phyloP scores from a whole-genome alignment of 2,888 invertebrate species.

The Flexamia atlantica region DNA sequence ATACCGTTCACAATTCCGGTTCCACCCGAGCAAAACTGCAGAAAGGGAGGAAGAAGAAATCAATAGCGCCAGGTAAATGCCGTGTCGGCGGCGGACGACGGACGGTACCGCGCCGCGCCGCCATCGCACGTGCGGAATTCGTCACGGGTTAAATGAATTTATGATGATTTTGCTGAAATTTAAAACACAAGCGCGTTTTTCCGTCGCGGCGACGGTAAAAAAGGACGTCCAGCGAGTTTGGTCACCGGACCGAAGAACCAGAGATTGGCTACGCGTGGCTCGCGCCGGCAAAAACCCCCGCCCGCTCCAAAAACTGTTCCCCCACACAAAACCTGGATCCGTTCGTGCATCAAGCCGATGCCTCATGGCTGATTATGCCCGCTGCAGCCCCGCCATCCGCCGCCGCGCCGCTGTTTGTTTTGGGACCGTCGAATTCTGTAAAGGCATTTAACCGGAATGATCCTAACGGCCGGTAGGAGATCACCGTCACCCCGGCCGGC shows the following conservation, averaged over 20 bases:
- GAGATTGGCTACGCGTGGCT: slow-evolving; percentile 63
- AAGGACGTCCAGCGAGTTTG: slow-evolving; percentile 51
- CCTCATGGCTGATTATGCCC: slow-evolving; percentile 65
- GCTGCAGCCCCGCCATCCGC: slow-evolving; percentile 50
- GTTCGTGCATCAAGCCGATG: slow-evolving; percentile 62
- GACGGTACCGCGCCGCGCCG: neutral
- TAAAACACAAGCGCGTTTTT: slow-evolving; percentile 60
- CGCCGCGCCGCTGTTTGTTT: neutral
- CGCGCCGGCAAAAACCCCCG: slow-evolving; percentile 53
- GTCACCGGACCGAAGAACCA: slow-evolving; percentile 52
- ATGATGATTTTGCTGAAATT: slow-evolving; percentile 60
- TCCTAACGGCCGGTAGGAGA: too few species aligned
- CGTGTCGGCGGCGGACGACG: neutral
- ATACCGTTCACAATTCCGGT: neutral
- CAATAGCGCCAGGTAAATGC: slow-evolving; percentile 31
- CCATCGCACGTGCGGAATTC: slow-evolving; percentile 36
- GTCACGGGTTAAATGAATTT: slow-evolving; percentile 56
- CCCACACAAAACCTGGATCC: slow-evolving; percentile 61
- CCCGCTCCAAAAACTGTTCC: slow-evolving; percentile 44
- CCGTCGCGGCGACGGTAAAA: slow-evolving; percentile 40
- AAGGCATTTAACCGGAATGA: too few species aligned
- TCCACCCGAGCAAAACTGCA: neutral
- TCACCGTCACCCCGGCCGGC: too few species aligned
- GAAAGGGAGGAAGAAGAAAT: slow-evolving; percentile 36
- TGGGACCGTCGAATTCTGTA: neutral